A percentile compares a stretch with the other conserved stretches of the same genome.
These are phyloP conservation scores for Osmerus mordax DNA, from an alignment of 2,113 vertebrate species.

Conservation along the genomic window DNA sequence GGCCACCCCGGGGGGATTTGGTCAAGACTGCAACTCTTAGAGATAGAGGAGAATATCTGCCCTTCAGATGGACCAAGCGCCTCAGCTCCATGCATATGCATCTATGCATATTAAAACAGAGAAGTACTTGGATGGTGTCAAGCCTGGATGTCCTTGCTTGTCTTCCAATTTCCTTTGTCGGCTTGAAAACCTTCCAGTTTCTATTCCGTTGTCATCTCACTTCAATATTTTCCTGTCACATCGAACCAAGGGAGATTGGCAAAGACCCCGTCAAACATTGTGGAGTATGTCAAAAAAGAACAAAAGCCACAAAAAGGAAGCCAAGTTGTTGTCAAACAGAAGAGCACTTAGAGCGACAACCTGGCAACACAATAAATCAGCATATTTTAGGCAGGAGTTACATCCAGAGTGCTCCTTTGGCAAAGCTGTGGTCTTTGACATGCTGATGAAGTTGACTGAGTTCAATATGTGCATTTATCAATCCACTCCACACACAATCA, in stretches of 20 bases:
- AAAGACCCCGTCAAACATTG: neutral
- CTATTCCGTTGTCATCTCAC: neutral
- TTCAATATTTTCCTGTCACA: neutral
- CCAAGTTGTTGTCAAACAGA: neutral
- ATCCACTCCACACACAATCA: too few species aligned
- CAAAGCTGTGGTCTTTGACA: neutral
- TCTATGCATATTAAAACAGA: neutral
- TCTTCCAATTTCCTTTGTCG: neutral
- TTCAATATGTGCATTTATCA: neutral
- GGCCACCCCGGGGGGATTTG: neutral
- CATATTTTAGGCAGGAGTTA: neutral
- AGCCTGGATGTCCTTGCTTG: neutral
- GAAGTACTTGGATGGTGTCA: neutral
- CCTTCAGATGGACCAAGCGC: neutral
- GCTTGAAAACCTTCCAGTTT: neutral
- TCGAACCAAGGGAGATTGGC: neutral
- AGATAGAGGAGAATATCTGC: neutral
- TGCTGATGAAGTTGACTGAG: constrained; percentile 1
- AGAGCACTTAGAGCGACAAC: neutral
- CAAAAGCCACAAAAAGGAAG: neutral
- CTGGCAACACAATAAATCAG: constrained; percentile 7
- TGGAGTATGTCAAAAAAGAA: neutral
- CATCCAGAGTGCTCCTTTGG: neutral
- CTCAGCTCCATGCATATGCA: neutral
- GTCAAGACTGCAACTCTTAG: neutral